Conservation (phyloP, 2,113 vertebrate genomes). For the Piliocolobus tephrosceles region DNA sequence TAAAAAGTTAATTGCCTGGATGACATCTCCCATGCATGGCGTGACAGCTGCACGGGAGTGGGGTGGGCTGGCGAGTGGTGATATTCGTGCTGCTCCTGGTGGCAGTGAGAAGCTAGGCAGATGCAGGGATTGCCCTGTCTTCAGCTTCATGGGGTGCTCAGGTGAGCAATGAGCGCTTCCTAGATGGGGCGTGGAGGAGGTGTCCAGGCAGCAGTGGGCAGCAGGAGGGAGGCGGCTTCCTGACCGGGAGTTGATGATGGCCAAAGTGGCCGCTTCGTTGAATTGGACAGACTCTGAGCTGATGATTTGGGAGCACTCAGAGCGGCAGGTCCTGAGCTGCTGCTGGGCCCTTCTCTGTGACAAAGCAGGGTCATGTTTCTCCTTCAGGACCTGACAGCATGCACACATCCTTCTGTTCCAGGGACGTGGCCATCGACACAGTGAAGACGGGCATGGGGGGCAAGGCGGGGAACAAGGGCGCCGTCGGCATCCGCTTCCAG, state of each 20-base stretch:
- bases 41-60: rapidly evolving
- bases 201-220: background rate
- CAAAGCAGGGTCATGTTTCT: background rate
- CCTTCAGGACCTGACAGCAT: background rate
- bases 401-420: constrained; percentile 62
- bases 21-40: background rate
- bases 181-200: rapidly evolving
- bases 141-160: rapidly evolving
- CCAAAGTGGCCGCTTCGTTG: rapidly evolving
- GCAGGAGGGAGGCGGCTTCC: background rate
- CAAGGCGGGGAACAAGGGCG: constrained; percentile 89
- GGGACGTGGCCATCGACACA: constrained; percentile 87
- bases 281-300: rapidly evolving
- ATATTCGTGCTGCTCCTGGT: rapidly evolving
- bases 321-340: rapidly evolving
- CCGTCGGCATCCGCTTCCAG: constrained; percentile 88
- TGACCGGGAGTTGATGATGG: rapidly evolving
- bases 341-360: rapidly evolving
- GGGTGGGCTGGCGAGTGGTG: rapidly evolving
- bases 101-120: rapidly evolving
- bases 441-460: constrained; percentile 91
- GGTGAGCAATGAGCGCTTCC: rapidly evolving
- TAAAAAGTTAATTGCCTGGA: background rate
- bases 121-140: rapidly evolving
- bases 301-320: rapidly evolving